Percentiles rank a stretch among this genome's conserved stretches.
These are phyloP conservation scores for Pyralis farinalis DNA, from an alignment of 2,888 invertebrate species.

Conservation along the genomic window DNA sequence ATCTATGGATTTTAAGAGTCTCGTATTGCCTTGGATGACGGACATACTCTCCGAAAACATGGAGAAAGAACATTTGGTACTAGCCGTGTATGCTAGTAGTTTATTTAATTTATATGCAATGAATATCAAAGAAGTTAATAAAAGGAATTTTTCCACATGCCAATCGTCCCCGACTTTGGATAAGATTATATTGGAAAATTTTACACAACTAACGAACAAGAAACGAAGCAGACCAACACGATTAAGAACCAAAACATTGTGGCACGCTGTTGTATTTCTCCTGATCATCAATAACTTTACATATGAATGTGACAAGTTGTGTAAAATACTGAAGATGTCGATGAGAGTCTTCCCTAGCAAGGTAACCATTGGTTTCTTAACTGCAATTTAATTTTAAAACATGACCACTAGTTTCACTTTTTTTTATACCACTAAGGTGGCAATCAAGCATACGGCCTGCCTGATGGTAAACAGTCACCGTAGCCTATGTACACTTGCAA, in stretches of 20 bases:
- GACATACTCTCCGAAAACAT: slow-evolving; percentile 28
- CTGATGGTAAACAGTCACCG: too few relatives aligned
- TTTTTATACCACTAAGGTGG: too few relatives aligned
- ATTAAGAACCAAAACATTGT: slow-evolving; percentile 58
- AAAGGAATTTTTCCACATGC: slow-evolving; percentile 45
- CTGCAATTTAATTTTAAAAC: too few relatives aligned
- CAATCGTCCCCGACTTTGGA: slow-evolving; percentile 48
- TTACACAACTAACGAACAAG: slow-evolving; percentile 35
- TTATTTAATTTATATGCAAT: slow-evolving; percentile 39
- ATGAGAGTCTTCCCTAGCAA: too few relatives aligned
- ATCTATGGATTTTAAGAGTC: slow-evolving; percentile 33
- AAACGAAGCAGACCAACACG: slow-evolving; percentile 43
- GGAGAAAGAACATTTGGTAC: slow-evolving; percentile 33
- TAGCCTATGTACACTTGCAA: too few relatives aligned
- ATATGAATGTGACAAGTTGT: slow-evolving; percentile 46
- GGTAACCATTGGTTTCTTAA: too few relatives aligned
- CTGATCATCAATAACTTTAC: slow-evolving; percentile 57
- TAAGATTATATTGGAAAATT: slow-evolving; percentile 46
- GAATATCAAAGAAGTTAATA: slow-evolving; percentile 37
- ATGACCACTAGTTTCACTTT: too few relatives aligned
- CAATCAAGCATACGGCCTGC: too few relatives aligned
- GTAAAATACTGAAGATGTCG: slow-evolving; percentile 45
- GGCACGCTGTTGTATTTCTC: slow-evolving; percentile 56
- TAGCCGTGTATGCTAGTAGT: slow-evolving; percentile 50
- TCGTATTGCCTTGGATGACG: slow-evolving; percentile 40